Evolutionary conservation across 1,140 invertebrate genomes (phyloP), one percentile per base, ranked within the genome.

Genomic region (Nasonia vitripennis): DNA sequence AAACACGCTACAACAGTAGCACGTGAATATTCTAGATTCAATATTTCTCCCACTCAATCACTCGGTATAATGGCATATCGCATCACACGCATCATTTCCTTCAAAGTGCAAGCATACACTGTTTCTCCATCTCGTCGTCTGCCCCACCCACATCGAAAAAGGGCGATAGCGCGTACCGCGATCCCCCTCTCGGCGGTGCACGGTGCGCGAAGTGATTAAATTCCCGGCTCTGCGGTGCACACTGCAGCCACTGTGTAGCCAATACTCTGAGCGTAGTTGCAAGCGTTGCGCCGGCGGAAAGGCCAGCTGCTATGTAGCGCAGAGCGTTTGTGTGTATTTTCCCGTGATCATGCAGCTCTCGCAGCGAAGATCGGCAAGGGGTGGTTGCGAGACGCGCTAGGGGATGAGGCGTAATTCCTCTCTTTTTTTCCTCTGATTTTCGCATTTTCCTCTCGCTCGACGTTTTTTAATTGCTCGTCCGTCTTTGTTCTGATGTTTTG

Each of bases 181-280:
- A 45, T 55, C 67, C 67, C 77, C 67, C 86, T 85, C 84, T 87
- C 55, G 70, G 83, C 79, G 84, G 77, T 81, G 71, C 79, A 37
- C 78, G 75, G 48, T 86, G 80, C 85, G 87, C 84, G 87, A 87
- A 87, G 88, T 88, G 90, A 91, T 91, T 91, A 90, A 90, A 90
- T 92, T 90, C 88, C 86, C 87, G 84, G 17, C 55, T 62, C 55
- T 62, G 55, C 6, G 55, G 55, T 62, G 17, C 55, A 62, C 55
- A 62, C 4, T n/a, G 20, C 20, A 62, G 55, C 48, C 48, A 51
- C 48, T 62, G 55, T 62, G 7, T 45, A 45, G 55, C 55, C 17
- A 62, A 27, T 27, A 62, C 14, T 20, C 17, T n/a, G 55, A 10
- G 9, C 34, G 5, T 45, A 45, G 51, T 17, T 55, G 51, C 51